Base-by-base conservation (phyloP, 2,888 invertebrate genomes). In the Agrotis exclamationis region DNA sequence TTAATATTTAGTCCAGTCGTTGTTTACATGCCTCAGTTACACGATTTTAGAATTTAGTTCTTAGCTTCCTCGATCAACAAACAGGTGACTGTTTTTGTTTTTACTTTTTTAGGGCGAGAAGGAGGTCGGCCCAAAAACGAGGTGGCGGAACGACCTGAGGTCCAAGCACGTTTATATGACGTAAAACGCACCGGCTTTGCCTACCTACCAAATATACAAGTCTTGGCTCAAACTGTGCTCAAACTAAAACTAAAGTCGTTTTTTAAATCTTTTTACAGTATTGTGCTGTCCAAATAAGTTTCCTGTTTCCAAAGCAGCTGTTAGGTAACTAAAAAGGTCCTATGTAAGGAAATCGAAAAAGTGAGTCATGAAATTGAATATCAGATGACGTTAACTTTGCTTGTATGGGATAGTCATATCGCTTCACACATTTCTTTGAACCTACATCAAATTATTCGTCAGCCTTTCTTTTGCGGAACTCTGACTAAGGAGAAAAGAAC, bases 311-410 rank as follows among this genome's bases (percentile, higher is more conserved):
- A 69, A 70, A 44, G 13, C 11, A 57, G 22, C 22, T n/a, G n/a
- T n/a, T n/a, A n/a, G n/a, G n/a, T 72, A 16, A 22, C 14, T 47
- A 28, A 44, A 71, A 60, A 20, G 3, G 22, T 11, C 1, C 16
- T 44, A 13, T 7, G 20, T 16, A 56, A 24, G 45, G n/a, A 58
- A 47, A 58, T 58, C 47, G 39, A 28, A 58, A 76, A 53, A 58
- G 47, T 48, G 53, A 73, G 14, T 76, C 77, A 73, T 44, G 39
- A 76, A 57, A 68, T 73, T 69, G 51, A 69, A 69, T 69, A 69
- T 28, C 39, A 18, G 44, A 76, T 76, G 18, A 44, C 28, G 53
- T 68, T 76, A 76, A 11, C 20, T 45, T 18, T 16, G 2, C 56
- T 45, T 47, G 11, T 20, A 24, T 11, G 16, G 68, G 13, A 58